Evolutionary conservation across 1,140 invertebrate species (phyloP), one percentile per base, ranked within the genome.

Genomic region (Arion vulgaris): DNA sequence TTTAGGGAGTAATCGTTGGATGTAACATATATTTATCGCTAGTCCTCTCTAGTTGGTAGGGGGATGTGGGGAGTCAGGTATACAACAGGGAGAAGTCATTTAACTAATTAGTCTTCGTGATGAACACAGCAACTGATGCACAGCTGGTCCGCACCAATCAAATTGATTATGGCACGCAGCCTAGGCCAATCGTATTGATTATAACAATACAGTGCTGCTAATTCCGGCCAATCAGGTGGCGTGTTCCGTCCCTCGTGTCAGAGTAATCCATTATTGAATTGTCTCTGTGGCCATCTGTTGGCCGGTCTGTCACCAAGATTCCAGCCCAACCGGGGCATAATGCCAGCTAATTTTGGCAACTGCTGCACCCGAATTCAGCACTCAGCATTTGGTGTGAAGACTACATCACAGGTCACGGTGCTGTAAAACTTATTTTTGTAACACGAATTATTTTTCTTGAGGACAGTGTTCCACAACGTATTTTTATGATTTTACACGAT

Each of bases 191-290:
- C 34, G 62, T 38, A 78, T 78, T 57, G 76, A 78, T 39, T 66
- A 39, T 78, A 62, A 78, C 76, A 66, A 39, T 38, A 62, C 36
- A 66, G 39, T 41, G 45, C 62, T 32, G 41, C 7, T 71, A 49
- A 80, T 80, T 80, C 32, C 19, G 41, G 78, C 78, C 78, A 80
- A 80, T 80, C 78, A 80, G 41, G 26, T 9, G 28, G 38, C 78
- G 62, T 62, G 78, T 78, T 66, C 17, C n/a, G 74, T 76, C 32
- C 57, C 53, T 41, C 66, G 38, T 66, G 62, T 66, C 19, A 34
- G 62, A 66, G 51, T 80, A 71, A 80, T 80, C 78, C 78, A 80
- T 80, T 80, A 80, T 80, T 80, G 78, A 80, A 49, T 71, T 80
- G 71, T 36, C 66, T 26, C 78, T 9, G 39, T 49, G 78, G 57